Evolutionary conservation across 2,113 vertebrate genomes (phyloP), one percentile per base, ranked within the genome.

Genomic region (Sakesphorus luctuosus): DNA sequence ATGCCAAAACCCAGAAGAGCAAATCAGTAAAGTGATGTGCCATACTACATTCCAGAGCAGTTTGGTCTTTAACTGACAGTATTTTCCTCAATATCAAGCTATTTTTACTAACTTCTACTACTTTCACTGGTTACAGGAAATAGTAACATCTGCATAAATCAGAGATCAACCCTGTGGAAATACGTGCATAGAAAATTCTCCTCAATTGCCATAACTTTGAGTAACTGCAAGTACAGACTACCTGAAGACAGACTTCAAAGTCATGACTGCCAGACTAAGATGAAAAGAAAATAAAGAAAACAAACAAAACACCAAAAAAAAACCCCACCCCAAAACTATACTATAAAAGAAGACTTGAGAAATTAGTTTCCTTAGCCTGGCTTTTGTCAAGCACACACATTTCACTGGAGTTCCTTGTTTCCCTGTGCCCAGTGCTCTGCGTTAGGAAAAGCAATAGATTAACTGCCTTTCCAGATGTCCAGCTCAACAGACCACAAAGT

Each of bases 401-500:
- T 40, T 81, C 75, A 80, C n/a, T 29, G 44, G 36, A 90, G 90
- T 79, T 40, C 36, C 55, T 53, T 67, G 29, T 35, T 80, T 69
- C 67, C 43, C 31, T 8, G 38, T 4, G 0, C 28, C 17, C 13
- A 2, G 49, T 23, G 62, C 50, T 56, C 71, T 46, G 26, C 17
- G 18, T 85, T 52, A 85, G 28, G 85, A 62, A 50, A 69, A 69
- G 36, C 71, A 95, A 36, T 46, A 92, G 31, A 88, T 95, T 46
- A 84, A 90, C 33, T 81, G 85, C 52, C 38, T 93, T 77, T 63
- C 40, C 67, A 67, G 69, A 85, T 69, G 69, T 35, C 61, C 94
- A 76, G 74, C 90, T 93, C 88, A 74, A 66, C 63, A 84, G 58
- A 84, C 49, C 59, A 80, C 90, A 90, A 18, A 86, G 50, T 85